Conservation (phyloP, 2,113 vertebrate species). For the Lepidothrix coronata region DNA sequence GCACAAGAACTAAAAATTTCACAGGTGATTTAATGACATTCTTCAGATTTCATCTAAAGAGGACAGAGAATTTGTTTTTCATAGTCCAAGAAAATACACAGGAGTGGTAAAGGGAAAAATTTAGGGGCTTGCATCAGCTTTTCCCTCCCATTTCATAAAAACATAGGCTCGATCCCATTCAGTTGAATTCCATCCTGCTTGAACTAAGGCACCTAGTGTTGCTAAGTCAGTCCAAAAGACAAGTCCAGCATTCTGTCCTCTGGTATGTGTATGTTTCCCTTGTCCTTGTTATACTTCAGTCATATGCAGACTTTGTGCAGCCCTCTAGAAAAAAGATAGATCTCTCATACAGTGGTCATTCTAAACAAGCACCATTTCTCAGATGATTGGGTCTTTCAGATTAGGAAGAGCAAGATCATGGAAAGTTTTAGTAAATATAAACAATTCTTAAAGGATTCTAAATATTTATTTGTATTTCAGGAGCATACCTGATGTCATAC, state of each 20-base stretch:
- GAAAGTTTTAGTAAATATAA: not conserved
- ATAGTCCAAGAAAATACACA: not conserved
- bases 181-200: not conserved
- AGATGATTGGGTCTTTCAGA: not conserved
- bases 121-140: rapidly evolving
- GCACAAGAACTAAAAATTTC: not conserved
- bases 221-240: not conserved
- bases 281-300: not conserved
- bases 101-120: not conserved
- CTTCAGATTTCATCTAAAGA: not conserved
- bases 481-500: not conserved
- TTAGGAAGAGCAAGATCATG: not conserved
- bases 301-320: not conserved
- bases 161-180: not conserved
- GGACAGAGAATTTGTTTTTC: not conserved
- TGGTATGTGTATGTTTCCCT: not conserved
- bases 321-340: not conserved
- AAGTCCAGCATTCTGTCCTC: not conserved
- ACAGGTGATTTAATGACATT: not conserved
- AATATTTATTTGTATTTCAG: not conserved
- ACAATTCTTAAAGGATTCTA: not conserved
- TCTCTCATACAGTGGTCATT: not conserved
- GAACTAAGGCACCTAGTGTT: not conserved
- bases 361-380: not conserved
- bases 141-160: not conserved